Base-by-base conservation (phyloP, 2,797 vertebrate species). In the Etheostoma nigrum region DNA sequence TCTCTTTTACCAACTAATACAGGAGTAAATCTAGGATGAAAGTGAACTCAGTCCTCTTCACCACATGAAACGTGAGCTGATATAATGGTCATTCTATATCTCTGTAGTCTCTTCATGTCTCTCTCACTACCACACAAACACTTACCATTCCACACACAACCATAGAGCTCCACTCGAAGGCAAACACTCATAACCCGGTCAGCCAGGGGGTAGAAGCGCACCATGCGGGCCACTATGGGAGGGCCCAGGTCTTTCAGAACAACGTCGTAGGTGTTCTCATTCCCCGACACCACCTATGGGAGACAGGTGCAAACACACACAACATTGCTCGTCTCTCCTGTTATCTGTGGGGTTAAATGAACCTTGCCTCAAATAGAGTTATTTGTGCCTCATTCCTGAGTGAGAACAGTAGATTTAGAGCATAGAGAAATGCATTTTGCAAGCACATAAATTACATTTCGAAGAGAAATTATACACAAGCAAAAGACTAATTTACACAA, bases 101-200 rank as follows among this genome's bases (percentile, higher is more conserved):
- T 73, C 27, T 61, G 33, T 18, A 55, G 15, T 61, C n/a, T 55
- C 52, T 60, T 45, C 1, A 14, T 21, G 40, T 65, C 54, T 68
- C n/a, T 21, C 25, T 67, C 47, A 21, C 36, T 15, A 54, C n/a
- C 63, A 58, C 5, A 49, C 47, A 55, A 5, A 58, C 51, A 54
- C 63, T 95, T 77, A 99, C 98, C 96, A 2, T 95, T 93, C 98
- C 98, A 99, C 0, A 96, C 75, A 51, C 98, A 99, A 82, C 98
- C 98, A 0, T 99, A 99, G 33, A 99, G 96, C 87, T 99, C 98
- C 21, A 99, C 96, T n/a, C 97, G 95, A 52, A 99, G 95, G 87
- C 98, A 99, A 57, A 99, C 97, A 0, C 97, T 99, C 97, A 99
- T 98, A 74, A 98, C 95, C 0, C 98, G 95, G 88, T 98, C 97